phyloP scores from a whole-genome alignment of 2,888 invertebrate genomes.

The Troglohyphantes excavatus region DNA sequence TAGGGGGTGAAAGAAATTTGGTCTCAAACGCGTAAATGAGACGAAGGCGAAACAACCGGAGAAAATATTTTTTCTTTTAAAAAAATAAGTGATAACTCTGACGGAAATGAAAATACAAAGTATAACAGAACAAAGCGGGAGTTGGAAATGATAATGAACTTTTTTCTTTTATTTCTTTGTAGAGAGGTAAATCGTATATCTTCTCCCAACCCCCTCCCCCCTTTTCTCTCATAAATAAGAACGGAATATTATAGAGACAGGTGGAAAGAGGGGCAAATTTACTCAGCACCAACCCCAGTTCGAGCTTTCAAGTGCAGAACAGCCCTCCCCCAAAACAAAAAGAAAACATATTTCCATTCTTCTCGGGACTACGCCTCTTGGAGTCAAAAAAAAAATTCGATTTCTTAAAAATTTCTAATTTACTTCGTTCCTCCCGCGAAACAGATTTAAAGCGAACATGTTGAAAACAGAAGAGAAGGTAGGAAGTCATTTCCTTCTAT shows the following conservation, averaged over 20 bases:
- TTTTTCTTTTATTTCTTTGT: slow-evolving; percentile 18
- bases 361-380: slow-evolving; percentile 1
- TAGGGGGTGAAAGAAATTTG: not conserved
- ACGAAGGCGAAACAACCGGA: slow-evolving; percentile 8
- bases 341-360: slow-evolving; percentile 38
- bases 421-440: slow-evolving; percentile 22
- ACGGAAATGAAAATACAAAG: slow-evolving; percentile 57
- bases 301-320: not conserved
- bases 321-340: slow-evolving; percentile 10
- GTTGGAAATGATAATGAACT: slow-evolving; percentile 56
- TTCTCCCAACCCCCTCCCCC: not conserved
- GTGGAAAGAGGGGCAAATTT: slow-evolving; percentile 44
- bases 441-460: slow-evolving; percentile 54
- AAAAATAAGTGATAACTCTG: slow-evolving; percentile 14
- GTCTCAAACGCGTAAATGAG: slow-evolving; percentile 63
- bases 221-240: slow-evolving; percentile 11
- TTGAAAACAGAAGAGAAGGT: slow-evolving; percentile 7
- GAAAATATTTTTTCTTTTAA: slow-evolving; percentile 18
- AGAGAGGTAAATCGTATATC: not conserved
- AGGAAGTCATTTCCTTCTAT: slow-evolving; percentile 48
- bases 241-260: slow-evolving; percentile 22
- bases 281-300: slow-evolving; percentile 13
- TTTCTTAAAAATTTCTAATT: slow-evolving; percentile 60
- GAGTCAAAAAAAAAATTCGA: slow-evolving; percentile 39
- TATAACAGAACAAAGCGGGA: slow-evolving; percentile 1